phyloP scores from a whole-genome alignment of 2,797 vertebrate genomes.

The Schizopygopsis malacanthus region DNA sequence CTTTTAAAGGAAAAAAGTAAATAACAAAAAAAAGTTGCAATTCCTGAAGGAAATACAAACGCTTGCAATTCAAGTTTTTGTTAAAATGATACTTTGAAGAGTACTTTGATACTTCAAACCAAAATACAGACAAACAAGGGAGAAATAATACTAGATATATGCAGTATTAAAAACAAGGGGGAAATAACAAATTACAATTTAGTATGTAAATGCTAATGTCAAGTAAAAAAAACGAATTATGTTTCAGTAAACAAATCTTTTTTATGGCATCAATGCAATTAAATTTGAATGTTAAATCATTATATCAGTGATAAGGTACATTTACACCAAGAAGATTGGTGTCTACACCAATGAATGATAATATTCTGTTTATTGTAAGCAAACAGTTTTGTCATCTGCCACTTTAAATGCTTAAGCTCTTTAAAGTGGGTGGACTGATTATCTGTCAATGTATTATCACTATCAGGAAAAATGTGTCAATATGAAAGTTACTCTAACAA shows the following conservation, averaged over 20 bases:
- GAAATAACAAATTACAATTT: background rate
- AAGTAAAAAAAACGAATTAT: no score
- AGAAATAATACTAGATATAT: background rate
- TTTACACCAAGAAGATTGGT: background rate
- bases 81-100: background rate
- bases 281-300: background rate
- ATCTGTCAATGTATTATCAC: background rate
- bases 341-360: background rate
- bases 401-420: background rate
- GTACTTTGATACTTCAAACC: background rate
- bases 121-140: background rate
- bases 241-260: background rate
- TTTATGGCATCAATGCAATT: background rate
- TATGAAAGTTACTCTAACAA: background rate
- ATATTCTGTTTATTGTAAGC: background rate
- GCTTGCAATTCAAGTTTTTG: background rate
- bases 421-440: background rate
- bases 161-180: background rate
- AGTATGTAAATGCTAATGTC: background rate
- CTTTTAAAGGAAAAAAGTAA: background rate
- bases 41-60: background rate
- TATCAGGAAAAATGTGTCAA: background rate
- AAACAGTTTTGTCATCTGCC: background rate
- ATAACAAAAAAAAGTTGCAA: background rate
- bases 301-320: background rate